These are phyloP conservation scores for Lasius fuliginosus DNA, from an alignment of 2,888 invertebrate species.

Conservation along the genomic window DNA sequence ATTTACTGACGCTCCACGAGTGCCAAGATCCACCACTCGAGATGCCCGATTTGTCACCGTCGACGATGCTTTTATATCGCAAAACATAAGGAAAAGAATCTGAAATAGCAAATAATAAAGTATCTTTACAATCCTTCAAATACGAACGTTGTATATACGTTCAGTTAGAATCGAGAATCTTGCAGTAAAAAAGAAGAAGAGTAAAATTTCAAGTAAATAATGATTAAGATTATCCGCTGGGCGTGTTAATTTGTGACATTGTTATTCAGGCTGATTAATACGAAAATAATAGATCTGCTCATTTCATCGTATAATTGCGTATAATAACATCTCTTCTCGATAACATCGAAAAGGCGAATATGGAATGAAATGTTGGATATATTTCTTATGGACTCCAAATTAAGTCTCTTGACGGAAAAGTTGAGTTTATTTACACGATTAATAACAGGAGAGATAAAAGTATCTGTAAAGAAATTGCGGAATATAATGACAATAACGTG, in stretches of 20 bases:
- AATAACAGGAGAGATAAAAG: not conserved
- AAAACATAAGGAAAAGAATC: constrained; percentile 28
- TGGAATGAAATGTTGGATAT: not conserved
- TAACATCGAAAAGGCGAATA: not conserved
- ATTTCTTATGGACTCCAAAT: constrained; percentile 12
- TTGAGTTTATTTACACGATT: not conserved
- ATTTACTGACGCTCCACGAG: not conserved
- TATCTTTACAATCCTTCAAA: not conserved
- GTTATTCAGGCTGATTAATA: not conserved
- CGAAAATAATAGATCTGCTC: not conserved
- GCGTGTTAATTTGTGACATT: not conserved
- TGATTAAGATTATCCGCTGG: not conserved
- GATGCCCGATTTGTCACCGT: constrained; percentile 44
- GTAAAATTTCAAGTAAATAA: not conserved
- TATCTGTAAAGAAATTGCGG: constrained; percentile 15
- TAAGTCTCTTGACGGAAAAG: not conserved
- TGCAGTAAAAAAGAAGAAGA: not conserved
- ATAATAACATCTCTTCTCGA: not conserved
- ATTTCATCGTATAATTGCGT: not conserved
- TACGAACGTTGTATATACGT: too few relatives aligned
- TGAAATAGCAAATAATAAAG: constrained; percentile 23
- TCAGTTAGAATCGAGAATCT: not conserved
- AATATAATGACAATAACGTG: constrained; percentile 20
- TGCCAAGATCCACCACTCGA: constrained; percentile 53
- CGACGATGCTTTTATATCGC: not conserved